Evolutionary conservation across 2,888 invertebrate species (phyloP), one percentile per base, ranked within the genome.

Genomic region (Dynastes grantii): DNA sequence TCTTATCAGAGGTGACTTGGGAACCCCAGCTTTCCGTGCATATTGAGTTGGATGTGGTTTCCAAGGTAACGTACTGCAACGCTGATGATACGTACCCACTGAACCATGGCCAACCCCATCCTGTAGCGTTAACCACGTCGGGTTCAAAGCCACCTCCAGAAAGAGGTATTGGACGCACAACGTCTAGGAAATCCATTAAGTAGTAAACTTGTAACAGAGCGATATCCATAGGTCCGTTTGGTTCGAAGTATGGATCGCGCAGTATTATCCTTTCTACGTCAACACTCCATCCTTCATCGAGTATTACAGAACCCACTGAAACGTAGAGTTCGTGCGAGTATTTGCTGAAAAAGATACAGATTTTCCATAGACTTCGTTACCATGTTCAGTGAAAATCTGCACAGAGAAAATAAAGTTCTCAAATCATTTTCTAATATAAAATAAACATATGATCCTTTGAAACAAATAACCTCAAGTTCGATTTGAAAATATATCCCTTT

Each of bases 11-110:
- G 13, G 51, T 16, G 9, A 67, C 29, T 1, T 9, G 1, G 2
- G 29, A 37, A n/a, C 65, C 53, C 53, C 49, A 76, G 45, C 22
- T 51, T 53, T 53, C 16, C 13, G 8, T 13, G 27, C 76, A 76
- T 13, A 49, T 22, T 27, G 45, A 8, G 1, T 51, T 29, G 8
- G 45, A 32, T 4, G 51, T 51, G 6, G 64, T 65, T 2, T 27
- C 51, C 13, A 65, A 9, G 13, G 27, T 37, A 1, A 76, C 51
- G 32, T 32, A 64, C n/a, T 65, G 76, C n/a, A 76, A 22, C 13
- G 55, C 55, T 16, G 55, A 4, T 22, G 55, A 55, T n/a, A 16
- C 16, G 2, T 1, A 2, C 3, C 55, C 55, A 9, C 22, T 22
- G 22, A 55, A 55, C 16, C n/a, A 3, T 0, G 55, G 55, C 55